phyloP scores from a whole-genome alignment of 92 coral and sea anemone species.

The Epizoanthus fatuus region DNA sequence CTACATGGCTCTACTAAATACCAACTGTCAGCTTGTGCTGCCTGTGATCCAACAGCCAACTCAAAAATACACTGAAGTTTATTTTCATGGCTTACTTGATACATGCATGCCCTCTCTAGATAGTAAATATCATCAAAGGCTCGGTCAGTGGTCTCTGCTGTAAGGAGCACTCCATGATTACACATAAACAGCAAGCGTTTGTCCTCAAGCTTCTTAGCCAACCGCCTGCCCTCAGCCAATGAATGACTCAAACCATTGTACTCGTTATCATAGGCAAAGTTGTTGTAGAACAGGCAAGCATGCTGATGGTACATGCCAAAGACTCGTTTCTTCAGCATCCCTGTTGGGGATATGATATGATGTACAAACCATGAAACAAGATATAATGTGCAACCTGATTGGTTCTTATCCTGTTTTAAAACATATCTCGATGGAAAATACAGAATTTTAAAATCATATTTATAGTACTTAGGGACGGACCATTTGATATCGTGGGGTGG shows the following conservation, averaged over 20 bases:
- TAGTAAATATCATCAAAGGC: constrained; percentile 77
- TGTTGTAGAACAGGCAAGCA: constrained; percentile 63
- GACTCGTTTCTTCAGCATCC: constrained; percentile 61
- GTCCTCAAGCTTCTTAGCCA: constrained; percentile 66
- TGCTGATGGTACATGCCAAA: constrained; percentile 75
- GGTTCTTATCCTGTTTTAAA: no score
- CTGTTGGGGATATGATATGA: constrained; percentile 24
- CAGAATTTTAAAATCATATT: no score
- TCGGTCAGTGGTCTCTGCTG: constrained; percentile 51
- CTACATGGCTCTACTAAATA: no score
- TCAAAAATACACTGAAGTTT: neutral
- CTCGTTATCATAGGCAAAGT: constrained; percentile 72
- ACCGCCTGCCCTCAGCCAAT: constrained; percentile 74
- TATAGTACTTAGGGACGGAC: no score
- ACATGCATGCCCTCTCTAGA: constrained; percentile 78
- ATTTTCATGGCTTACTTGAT: constrained; percentile 56
- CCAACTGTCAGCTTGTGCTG: no score
- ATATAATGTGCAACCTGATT: neutral
- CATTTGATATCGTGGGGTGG: no score
- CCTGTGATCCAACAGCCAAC: no score
- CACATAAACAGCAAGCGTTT: constrained; percentile 79
- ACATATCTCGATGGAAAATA: no score
- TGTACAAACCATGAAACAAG: no score
- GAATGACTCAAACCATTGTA: constrained; percentile 72
- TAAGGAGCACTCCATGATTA: constrained; percentile 78